Evolutionary conservation across 2,888 invertebrate genomes (phyloP).

Genomic region (Acrobeloides nanus): DNA sequence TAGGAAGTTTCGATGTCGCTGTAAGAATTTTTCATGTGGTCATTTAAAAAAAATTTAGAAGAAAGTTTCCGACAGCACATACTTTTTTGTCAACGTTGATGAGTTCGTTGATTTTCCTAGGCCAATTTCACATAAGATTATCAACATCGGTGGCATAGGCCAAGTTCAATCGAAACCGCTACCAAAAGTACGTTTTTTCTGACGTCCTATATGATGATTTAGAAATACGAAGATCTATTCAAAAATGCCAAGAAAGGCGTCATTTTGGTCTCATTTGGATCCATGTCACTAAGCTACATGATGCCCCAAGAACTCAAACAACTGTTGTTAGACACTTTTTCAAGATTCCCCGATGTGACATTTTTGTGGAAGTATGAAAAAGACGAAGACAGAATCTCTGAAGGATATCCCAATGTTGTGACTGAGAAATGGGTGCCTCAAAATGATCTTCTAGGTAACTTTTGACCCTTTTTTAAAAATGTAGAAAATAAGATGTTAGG

Average conservation of each 20-base stretch:
- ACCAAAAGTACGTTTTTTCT: conserved; percentile 1
- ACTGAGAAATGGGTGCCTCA: too few relatives aligned
- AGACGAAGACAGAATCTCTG: conserved; percentile 19
- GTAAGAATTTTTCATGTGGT: too few relatives aligned
- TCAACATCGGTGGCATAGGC: conserved; percentile 23
- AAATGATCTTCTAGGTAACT: too few relatives aligned
- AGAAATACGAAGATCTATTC: conserved; percentile 11
- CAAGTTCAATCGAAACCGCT: conserved; percentile 7
- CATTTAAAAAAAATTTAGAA: conserved; percentile 10
- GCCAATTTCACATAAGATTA: conserved; percentile 20
- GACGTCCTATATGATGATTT: background rate
- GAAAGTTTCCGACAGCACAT: conserved; percentile 7
- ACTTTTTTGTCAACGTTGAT: conserved; percentile 19
- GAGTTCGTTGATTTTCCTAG: conserved; percentile 23
- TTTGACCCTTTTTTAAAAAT: too few relatives aligned
- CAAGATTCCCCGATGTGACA: conserved; percentile 18
- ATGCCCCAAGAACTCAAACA: conserved; percentile 14
- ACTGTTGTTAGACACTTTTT: conserved; percentile 23
- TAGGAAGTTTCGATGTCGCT: too few relatives aligned
- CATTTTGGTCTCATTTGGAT: conserved; percentile 14
- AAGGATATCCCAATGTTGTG: too few relatives aligned
- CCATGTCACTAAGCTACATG: conserved; percentile 9
- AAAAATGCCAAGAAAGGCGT: conserved; percentile 7
- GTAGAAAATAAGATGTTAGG: too few relatives aligned
- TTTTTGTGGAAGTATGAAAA: too few relatives aligned